phyloP scores from a whole-genome alignment of 2,797 vertebrate species.

The Hemitrygon akajei region DNA sequence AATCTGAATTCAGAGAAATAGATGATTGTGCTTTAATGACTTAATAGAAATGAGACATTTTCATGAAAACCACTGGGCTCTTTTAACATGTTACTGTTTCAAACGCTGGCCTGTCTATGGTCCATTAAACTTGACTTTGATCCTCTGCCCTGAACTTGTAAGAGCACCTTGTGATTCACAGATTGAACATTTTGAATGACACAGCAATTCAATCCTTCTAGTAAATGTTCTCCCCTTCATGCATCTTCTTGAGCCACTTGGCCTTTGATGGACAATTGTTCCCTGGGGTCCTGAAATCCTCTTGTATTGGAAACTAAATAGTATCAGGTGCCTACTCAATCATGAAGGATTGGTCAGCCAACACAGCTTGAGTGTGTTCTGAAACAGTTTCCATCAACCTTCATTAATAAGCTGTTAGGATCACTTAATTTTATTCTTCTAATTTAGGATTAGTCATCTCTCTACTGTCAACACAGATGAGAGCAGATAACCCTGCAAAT shows the following conservation, averaged over 20 bases:
- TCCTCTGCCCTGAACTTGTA: not conserved
- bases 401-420: not conserved
- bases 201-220: not conserved
- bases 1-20: not conserved
- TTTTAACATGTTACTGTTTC: not conserved
- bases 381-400: too few species aligned
- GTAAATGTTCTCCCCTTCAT: not conserved
- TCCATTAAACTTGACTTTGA: not conserved
- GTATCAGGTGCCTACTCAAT: not conserved
- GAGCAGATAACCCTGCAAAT: not conserved
- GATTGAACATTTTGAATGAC: not conserved
- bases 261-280: not conserved
- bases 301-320: not conserved
- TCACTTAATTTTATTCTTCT: not conserved
- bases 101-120: not conserved
- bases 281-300: not conserved
- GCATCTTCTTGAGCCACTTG: not conserved
- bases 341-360: not conserved
- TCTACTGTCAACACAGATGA: not conserved
- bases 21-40: not conserved
- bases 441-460: not conserved
- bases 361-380: not conserved
- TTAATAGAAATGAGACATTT: not conserved
- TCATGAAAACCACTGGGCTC: not conserved
- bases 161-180: not conserved